Evolutionary conservation across 2,888 invertebrate species (phyloP), one percentile per base, ranked within the genome.

Genomic region (Panzeria rudis): DNA sequence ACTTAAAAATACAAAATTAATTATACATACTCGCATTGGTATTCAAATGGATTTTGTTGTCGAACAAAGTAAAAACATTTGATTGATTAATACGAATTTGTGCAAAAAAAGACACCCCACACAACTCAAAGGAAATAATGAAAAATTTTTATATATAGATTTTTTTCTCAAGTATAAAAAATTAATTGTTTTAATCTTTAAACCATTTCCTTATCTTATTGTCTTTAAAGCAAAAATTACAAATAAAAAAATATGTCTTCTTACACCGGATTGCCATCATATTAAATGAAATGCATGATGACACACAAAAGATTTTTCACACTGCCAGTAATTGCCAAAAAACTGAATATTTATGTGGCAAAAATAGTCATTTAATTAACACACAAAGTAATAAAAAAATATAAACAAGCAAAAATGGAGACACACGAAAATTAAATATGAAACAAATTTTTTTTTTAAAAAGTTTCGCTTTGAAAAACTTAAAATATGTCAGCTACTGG

Each of bases 231-330:
- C 20, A 32, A 66, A 73, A 66, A 52, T 52, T 1, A 38, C 50
- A 50, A 17, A 41, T 50, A 61, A 66, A 61, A 68, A 72, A 7
- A 64, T 29, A 15, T n/a, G 11, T 44, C 8, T 64, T 41, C 44
- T 61, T 54, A 59, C 81, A 82, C 84, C 84, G 81, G 68, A 81
- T 69, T 72, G 68, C 54, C 47, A 52, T 47, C 68, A 38, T 71
- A 13, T 9, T 41, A 52, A 59, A 52, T 17, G 56, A 44, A 64
- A 52, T 52, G 20, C 20, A 52, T 56, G 38, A 75, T 85, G 82
- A 82, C 82, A 85, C 75, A 85, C 78, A 78, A 85, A 82, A 75
- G 77, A 69, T 50, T 50, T 78, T 76, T 68, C 61, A 13, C 13
- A 15, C 54, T 15, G 62, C 15, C 56, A 72, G 59, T 72, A 52